phyloP scores from a whole-genome alignment of 2,113 vertebrate species.

The Xenopus laevis region DNA sequence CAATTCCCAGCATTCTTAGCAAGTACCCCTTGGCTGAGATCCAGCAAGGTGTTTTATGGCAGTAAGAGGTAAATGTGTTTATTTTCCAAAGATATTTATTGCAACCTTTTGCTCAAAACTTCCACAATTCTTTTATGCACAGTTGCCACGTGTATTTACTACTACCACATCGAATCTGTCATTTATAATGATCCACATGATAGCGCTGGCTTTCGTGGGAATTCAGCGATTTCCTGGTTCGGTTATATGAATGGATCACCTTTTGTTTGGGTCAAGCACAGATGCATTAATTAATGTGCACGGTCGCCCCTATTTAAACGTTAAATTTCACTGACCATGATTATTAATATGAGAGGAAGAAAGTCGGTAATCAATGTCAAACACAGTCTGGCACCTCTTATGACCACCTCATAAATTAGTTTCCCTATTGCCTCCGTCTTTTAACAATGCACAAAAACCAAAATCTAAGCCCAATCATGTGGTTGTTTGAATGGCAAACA shows the following conservation, averaged over 20 bases:
- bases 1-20: background rate
- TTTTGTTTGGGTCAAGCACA: constrained; percentile 54
- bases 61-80: background rate
- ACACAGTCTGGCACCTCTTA: constrained; percentile 42
- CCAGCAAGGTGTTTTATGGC: background rate
- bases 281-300: constrained; percentile 56
- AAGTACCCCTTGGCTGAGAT: background rate
- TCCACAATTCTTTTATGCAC: constrained; percentile 43
- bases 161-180: constrained; percentile 55
- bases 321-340: constrained; percentile 58
- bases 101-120: background rate
- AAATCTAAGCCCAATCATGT: constrained; percentile 29
- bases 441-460: constrained; percentile 30
- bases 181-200: constrained; percentile 50
- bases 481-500: constrained; percentile 44
- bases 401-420: constrained; percentile 44
- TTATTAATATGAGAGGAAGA: constrained; percentile 48
- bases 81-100: constrained; percentile 3
- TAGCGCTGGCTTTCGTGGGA: constrained; percentile 54
- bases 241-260: constrained; percentile 57
- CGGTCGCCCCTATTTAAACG: constrained; percentile 49
- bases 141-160: constrained; percentile 51
- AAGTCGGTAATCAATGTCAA: constrained; percentile 39
- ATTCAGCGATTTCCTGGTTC: constrained; percentile 45
- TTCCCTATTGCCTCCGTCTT: constrained; percentile 9